A percentile compares a stretch with the other conserved stretches of the same genome.
These are phyloP conservation scores for Lithosia quadra DNA, from an alignment of 2,888 invertebrate genomes.

Conservation along the genomic window DNA sequence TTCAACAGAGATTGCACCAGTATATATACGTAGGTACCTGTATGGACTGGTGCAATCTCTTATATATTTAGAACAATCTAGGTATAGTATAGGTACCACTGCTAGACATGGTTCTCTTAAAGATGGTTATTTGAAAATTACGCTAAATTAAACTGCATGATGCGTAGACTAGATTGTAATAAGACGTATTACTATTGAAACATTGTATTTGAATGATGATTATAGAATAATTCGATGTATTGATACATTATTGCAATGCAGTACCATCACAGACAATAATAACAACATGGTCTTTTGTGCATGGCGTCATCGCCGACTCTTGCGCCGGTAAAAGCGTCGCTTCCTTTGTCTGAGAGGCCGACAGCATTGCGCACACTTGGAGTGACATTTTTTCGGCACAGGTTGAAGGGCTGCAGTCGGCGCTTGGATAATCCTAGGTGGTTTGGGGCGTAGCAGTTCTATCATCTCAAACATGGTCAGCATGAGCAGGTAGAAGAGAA, in stretches of 20 bases:
- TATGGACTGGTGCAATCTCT: too few relatives aligned
- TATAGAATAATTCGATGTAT: not conserved
- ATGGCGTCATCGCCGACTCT: not conserved
- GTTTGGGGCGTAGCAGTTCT: conserved; percentile 59
- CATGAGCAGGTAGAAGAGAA: conserved; percentile 63
- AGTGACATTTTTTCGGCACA: not conserved
- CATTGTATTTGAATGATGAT: not conserved
- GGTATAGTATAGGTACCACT: too few relatives aligned
- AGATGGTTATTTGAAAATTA: not conserved
- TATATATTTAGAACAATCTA: too few relatives aligned
- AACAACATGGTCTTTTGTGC: not conserved
- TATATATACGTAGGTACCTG: too few relatives aligned
- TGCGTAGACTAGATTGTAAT: not conserved
- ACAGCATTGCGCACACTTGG: not conserved
- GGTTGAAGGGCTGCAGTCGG: not conserved
- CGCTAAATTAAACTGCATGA: not conserved
- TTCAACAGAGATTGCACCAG: too few relatives aligned
- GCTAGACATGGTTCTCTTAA: not conserved
- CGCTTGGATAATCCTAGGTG: not conserved
- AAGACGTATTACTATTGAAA: not conserved
- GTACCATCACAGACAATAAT: not conserved
- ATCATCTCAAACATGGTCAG: conserved; percentile 65
- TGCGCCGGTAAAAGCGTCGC: not conserved
- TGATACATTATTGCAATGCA: not conserved
- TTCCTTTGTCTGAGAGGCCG: not conserved